phyloP scores from a whole-genome alignment of 2,113 vertebrate genomes.

The Andinoacara biseriatus region DNA sequence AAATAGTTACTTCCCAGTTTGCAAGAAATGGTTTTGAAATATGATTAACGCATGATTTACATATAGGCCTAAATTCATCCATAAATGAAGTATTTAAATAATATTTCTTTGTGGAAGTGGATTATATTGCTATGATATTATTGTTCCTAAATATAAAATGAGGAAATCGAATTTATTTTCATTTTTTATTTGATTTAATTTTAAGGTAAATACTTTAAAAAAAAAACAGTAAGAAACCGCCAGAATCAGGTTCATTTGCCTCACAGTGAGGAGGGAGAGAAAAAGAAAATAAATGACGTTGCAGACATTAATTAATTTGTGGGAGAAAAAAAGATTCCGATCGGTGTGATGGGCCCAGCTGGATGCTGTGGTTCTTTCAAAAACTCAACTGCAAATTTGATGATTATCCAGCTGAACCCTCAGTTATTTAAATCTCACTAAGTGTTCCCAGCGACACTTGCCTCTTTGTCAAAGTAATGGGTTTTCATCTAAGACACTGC shows the following conservation, averaged over 20 bases:
- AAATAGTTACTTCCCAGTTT: conserved; percentile 14
- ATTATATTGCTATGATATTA: neutral
- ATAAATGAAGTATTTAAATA: neutral
- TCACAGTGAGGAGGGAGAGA: neutral
- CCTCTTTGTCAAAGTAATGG: conserved; percentile 68
- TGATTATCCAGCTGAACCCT: conserved; percentile 44
- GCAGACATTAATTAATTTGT: neutral
- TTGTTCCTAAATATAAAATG: neutral
- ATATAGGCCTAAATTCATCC: neutral
- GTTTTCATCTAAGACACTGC: conserved; percentile 72
- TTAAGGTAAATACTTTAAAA: too few species aligned
- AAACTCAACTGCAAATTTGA: conserved; percentile 5
- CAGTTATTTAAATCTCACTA: conserved; percentile 58
- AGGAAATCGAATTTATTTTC: neutral
- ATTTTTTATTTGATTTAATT: neutral
- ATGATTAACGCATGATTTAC: neutral
- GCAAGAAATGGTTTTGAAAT: neutral
- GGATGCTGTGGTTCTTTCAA: neutral
- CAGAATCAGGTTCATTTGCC: neutral
- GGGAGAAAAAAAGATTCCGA: neutral
- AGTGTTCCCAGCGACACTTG: conserved; percentile 49
- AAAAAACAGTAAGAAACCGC: neutral
- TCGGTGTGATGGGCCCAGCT: neutral
- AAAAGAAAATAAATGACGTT: neutral
- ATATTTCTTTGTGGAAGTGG: neutral